These are phyloP conservation scores for Acipenser oxyrinchus DNA, from an alignment of 2,797 vertebrate genomes.

Conservation along the genomic window DNA sequence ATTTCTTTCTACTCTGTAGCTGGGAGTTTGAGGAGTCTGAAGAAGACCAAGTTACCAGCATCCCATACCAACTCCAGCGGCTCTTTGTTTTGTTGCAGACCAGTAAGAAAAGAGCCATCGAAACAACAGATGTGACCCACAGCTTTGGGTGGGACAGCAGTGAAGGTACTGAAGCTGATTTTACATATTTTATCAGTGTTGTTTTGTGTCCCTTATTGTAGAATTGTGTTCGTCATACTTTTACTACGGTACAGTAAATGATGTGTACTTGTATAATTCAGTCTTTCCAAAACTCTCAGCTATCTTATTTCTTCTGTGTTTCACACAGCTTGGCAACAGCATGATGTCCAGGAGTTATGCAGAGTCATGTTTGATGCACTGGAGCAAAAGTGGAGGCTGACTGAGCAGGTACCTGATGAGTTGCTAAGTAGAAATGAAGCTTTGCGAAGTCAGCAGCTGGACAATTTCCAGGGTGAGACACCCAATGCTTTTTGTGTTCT, in stretches of 20 bases:
- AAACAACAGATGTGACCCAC: slow-evolving; percentile 94
- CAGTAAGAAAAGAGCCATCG: slow-evolving; percentile 95
- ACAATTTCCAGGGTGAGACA: neutral
- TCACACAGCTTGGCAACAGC: slow-evolving; percentile 91
- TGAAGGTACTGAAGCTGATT: slow-evolving; percentile 65
- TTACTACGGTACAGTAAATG: neutral
- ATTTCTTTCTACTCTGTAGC: slow-evolving; percentile 48
- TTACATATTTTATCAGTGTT: neutral
- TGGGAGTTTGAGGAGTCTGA: slow-evolving; percentile 97
- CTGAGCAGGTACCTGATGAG: slow-evolving; percentile 77
- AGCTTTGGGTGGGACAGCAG: slow-evolving; percentile 99
- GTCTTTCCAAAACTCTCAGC: neutral
- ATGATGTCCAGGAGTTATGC: slow-evolving; percentile 96
- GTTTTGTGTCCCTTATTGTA: neutral
- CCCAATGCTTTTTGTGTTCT: neutral
- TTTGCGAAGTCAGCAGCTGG: neutral
- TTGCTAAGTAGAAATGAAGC: slow-evolving; percentile 4
- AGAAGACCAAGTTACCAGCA: slow-evolving; percentile 92
- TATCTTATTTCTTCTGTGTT: slow-evolving; percentile 20
- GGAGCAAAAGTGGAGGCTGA: slow-evolving; percentile 98
- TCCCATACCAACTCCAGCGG: slow-evolving; percentile 93
- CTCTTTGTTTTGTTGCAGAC: slow-evolving; percentile 95
- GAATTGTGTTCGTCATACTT: neutral
- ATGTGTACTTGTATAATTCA: slow-evolving; percentile 1
- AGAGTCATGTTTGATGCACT: slow-evolving; percentile 98